phyloP scores from a whole-genome alignment of 2,888 invertebrate species.

The Drosophila glabriapex region DNA sequence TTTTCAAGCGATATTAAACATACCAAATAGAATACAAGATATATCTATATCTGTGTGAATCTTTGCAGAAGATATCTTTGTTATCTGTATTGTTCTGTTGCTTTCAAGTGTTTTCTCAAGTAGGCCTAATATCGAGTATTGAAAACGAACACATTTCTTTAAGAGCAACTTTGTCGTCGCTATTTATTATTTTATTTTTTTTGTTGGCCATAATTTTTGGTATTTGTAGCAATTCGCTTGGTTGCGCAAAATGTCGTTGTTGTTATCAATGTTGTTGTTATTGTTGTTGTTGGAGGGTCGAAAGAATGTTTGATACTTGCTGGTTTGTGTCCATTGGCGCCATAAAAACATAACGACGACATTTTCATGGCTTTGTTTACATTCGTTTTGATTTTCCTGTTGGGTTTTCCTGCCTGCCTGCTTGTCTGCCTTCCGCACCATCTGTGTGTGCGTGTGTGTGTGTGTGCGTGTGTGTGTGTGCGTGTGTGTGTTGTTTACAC shows the following conservation, averaged over 20 bases:
- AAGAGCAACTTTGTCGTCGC: neutral
- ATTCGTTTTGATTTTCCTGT: constrained; percentile 69
- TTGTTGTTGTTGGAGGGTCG: neutral
- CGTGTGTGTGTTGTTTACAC: constrained; percentile 44
- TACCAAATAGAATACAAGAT: too few relatives aligned
- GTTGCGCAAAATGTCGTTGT: constrained; percentile 11
- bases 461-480: neutral
- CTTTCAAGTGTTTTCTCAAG: neutral
- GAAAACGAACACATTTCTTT: neutral
- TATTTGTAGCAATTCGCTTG: constrained; percentile 19
- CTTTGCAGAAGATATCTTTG: neutral
- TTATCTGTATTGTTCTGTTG: neutral
- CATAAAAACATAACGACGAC: constrained; percentile 72
- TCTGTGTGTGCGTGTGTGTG: neutral
- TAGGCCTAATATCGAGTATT: neutral
- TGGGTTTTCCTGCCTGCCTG: constrained; percentile 34
- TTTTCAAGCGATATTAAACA: too few relatives aligned
- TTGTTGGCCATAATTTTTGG: neutral
- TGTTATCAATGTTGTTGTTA: neutral
- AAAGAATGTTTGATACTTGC: constrained; percentile 23
- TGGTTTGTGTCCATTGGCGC: constrained; percentile 58
- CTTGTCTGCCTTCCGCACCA: neutral
- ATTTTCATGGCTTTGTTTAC: constrained; percentile 76
- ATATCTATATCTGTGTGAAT: neutral
- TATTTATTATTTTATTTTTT: neutral